Conservation (phyloP, 2,888 invertebrate species). For the Limnephilus rhombicus region DNA sequence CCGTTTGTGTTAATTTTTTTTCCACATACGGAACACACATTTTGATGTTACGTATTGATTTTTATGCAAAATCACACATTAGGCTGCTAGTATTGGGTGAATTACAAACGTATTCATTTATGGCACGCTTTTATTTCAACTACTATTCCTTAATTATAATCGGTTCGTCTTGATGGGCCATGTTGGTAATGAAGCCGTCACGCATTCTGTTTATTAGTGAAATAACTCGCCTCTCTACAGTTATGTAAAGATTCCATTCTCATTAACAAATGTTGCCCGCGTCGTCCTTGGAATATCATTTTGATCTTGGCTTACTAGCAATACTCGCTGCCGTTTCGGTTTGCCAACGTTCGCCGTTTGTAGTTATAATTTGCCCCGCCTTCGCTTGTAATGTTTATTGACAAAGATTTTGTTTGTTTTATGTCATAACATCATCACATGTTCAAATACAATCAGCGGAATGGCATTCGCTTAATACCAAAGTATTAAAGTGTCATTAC, state of each 20-base stretch:
- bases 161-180: background rate
- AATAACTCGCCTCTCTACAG: background rate
- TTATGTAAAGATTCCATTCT: background rate
- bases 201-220: background rate
- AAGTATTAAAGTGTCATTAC: background rate
- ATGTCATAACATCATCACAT: background rate
- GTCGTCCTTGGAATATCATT: background rate
- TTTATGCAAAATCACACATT: background rate
- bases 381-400: background rate
- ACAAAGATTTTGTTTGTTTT: background rate
- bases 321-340: background rate
- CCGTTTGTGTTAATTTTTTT: background rate
- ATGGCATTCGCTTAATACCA: constrained; percentile 10
- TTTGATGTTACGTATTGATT: background rate
- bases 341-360: background rate
- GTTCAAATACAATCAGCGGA: background rate
- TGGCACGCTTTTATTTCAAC: background rate
- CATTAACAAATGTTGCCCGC: background rate
- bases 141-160: background rate
- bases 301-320: constrained; percentile 18
- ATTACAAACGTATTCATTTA: background rate
- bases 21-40: background rate
- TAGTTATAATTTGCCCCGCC: background rate
- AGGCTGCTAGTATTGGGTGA: background rate
- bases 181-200: background rate